A percentile compares a stretch with the other conserved stretches of the same genome.
Conservation (phyloP, 2,888 invertebrate genomes). For the Perdita meconis region DNA sequence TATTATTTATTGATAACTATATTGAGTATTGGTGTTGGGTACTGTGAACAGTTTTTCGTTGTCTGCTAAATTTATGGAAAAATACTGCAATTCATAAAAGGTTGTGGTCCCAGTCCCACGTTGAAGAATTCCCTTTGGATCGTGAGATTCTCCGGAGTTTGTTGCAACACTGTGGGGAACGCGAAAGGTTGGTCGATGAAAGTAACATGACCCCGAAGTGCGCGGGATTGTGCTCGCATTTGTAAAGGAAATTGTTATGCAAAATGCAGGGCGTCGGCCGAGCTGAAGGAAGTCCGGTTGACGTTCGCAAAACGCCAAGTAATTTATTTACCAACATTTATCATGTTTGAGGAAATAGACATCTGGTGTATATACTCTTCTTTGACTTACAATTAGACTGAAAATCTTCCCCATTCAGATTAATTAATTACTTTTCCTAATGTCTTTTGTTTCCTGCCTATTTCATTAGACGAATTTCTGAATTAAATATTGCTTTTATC, state of each 20-base stretch:
- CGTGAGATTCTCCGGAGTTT: conserved; percentile 58
- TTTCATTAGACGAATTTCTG: no score
- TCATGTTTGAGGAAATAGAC: no score
- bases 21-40: no score
- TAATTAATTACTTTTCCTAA: no score
- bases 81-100: not conserved
- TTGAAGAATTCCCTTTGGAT: conserved; percentile 41
- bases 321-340: not conserved
- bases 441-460: no score
- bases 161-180: conserved; percentile 67
- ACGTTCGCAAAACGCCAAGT: not conserved
- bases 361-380: no score
- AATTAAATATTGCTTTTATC: no score
- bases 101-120: not conserved
- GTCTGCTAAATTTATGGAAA: no score
- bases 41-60: no score
- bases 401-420: no score
- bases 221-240: conserved; percentile 64
- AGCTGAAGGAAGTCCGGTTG: conserved; percentile 8
- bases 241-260: conserved; percentile 55
- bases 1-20: no score
- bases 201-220: conserved; percentile 73
- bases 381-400: no score
- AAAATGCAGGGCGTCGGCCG: conserved; percentile 40
- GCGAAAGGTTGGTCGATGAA: conserved; percentile 79